Percentiles rank a stretch among this genome's conserved stretches.
These are phyloP conservation scores for Pontoporia blainvillei DNA, from an alignment of 2,113 vertebrate genomes.

Conservation along the genomic window DNA sequence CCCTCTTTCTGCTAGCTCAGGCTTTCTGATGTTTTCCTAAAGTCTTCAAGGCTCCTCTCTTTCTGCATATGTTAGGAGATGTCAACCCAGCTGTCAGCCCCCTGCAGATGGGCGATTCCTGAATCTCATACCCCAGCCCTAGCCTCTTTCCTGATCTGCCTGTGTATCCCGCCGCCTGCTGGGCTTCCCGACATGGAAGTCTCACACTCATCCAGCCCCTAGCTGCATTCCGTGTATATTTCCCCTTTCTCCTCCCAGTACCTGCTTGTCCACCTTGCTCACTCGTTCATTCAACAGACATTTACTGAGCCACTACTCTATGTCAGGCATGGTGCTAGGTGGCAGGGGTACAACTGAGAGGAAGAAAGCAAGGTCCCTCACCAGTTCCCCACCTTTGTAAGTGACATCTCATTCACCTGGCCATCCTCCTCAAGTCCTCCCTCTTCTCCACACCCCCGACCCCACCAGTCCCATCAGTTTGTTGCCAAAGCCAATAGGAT, in stretches of 20 bases:
- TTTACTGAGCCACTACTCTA: background rate
- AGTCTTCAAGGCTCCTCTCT: background rate
- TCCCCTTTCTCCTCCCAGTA: background rate
- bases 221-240: rapidly evolving
- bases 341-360: too few species aligned
- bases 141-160: background rate
- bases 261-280: background rate
- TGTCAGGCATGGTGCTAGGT: rapidly evolving
- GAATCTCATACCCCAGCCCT: background rate
- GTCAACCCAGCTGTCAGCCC: background rate
- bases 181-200: background rate
- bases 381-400: background rate
- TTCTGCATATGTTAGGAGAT: background rate
- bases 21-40: background rate
- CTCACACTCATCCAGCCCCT: background rate
- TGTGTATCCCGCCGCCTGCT: background rate
- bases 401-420: background rate
- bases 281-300: background rate
- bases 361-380: background rate
- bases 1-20: background rate
- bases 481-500: rapidly evolving
- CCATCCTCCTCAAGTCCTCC: background rate
- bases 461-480: rapidly evolving
- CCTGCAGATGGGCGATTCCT: background rate
- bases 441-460: background rate